A percentile compares a stretch with the other conserved stretches of the same genome.
These are phyloP conservation scores for Yponomeuta cagnagella DNA, from an alignment of 2,888 invertebrate genomes.

Conservation along the genomic window DNA sequence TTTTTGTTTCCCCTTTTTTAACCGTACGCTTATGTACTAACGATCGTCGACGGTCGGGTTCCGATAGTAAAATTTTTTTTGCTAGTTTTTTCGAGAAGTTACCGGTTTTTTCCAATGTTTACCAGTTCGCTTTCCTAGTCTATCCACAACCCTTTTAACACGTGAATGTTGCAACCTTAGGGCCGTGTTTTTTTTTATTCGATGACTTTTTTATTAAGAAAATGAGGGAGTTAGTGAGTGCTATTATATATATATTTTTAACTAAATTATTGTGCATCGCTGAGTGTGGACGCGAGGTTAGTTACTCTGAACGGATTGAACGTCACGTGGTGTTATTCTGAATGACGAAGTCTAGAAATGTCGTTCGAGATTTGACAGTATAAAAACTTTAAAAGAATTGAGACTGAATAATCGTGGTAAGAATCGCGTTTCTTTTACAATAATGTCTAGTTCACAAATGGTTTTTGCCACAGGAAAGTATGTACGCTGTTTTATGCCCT, in stretches of 20 bases:
- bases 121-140: conserved; percentile 47
- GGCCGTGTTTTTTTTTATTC: conserved; percentile 35
- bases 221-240: conserved; percentile 58
- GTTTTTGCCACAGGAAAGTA: too few relatives aligned
- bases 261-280: conserved; percentile 70
- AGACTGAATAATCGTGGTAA: too few relatives aligned
- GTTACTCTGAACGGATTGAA: background rate
- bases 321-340: background rate
- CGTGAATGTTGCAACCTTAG: conserved; percentile 61
- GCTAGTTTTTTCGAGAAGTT: conserved; percentile 13
- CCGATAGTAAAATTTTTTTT: conserved; percentile 16
- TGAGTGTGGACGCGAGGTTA: conserved; percentile 55
- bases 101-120: conserved; percentile 31
- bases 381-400: too few relatives aligned
- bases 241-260: conserved; percentile 24
- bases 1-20: conserved; percentile 36
- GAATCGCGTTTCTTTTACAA: too few relatives aligned
- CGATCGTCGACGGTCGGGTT: conserved; percentile 52
- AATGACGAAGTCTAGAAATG: background rate
- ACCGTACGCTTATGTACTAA: conserved; percentile 71
- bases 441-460: too few relatives aligned
- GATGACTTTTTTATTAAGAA: conserved; percentile 31
- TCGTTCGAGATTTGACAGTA: background rate
- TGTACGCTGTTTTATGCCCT: too few relatives aligned
- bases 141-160: conserved; percentile 69